Evolutionary conservation across 2,113 vertebrate species (phyloP).

Genomic region (Alligator mississippiensis): DNA sequence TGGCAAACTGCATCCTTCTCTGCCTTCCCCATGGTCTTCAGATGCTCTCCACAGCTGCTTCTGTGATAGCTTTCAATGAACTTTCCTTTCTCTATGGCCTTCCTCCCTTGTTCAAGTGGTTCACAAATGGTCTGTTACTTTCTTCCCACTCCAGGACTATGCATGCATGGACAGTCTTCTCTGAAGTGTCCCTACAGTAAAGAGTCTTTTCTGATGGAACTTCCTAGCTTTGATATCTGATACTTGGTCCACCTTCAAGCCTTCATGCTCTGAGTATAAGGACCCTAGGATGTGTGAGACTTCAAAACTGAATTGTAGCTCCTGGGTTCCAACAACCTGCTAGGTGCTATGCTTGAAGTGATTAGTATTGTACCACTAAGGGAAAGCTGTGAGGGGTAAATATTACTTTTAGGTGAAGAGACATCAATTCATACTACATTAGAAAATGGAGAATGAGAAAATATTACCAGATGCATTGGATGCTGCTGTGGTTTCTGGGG

Average conservation of each 20-base stretch:
- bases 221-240: not conserved
- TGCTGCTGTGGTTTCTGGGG: fast-evolving
- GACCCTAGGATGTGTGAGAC: not conserved
- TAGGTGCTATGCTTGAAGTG: not conserved
- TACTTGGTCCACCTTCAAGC: not conserved
- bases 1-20: not conserved
- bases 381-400: not conserved
- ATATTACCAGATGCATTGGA: not conserved
- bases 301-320: not conserved
- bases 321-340: not conserved
- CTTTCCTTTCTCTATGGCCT: not conserved
- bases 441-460: not conserved
- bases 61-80: not conserved
- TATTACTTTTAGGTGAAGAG: not conserved
- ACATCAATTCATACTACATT: not conserved
- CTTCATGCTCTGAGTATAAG: not conserved
- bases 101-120: not conserved
- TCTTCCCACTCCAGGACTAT: not conserved
- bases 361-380: not conserved
- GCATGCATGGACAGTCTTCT: not conserved
- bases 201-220: not conserved
- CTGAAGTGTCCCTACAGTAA: not conserved
- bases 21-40: not conserved
- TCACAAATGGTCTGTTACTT: not conserved
- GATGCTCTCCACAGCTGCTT: not conserved